Conservation (phyloP, 2,888 invertebrate species). For the Crematogaster levior region DNA sequence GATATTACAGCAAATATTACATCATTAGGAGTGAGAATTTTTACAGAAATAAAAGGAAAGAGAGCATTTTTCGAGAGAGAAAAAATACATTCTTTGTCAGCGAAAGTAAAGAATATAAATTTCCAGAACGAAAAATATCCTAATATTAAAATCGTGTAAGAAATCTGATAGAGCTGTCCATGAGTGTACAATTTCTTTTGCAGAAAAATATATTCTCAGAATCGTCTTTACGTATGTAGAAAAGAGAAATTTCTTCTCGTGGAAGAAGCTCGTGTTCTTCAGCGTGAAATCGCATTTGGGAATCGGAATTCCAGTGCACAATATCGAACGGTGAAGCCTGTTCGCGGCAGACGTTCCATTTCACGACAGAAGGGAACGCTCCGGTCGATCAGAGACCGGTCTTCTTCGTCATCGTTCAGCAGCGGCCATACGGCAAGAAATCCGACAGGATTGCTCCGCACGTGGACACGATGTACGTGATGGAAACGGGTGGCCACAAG, state of each 20-base stretch:
- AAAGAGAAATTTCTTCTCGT: not conserved
- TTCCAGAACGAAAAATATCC: not conserved
- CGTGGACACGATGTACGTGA: conserved; percentile 79
- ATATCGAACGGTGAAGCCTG: conserved; percentile 26
- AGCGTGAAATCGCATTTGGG: not conserved
- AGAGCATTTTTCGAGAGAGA: not conserved
- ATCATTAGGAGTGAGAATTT: not conserved
- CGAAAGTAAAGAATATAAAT: not conserved
- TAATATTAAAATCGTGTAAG: not conserved
- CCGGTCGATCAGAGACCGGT: not conserved
- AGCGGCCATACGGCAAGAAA: conserved; percentile 13
- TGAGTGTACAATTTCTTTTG: not conserved
- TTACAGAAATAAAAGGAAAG: not conserved
- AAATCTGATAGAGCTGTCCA: not conserved
- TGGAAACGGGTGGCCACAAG: conserved; percentile 81
- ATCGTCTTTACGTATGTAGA: not conserved
- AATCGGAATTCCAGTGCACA: not conserved
- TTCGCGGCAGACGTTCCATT: conserved; percentile 7
- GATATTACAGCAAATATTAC: not conserved
- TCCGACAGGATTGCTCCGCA: conserved; percentile 62
- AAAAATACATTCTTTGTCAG: not conserved
- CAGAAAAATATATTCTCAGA: not conserved
- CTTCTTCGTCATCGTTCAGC: not conserved
- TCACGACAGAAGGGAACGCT: not conserved
- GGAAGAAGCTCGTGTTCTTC: not conserved